These are phyloP conservation scores for Leucophenga montana DNA, from an alignment of 2,888 invertebrate species.

Conservation along the genomic window DNA sequence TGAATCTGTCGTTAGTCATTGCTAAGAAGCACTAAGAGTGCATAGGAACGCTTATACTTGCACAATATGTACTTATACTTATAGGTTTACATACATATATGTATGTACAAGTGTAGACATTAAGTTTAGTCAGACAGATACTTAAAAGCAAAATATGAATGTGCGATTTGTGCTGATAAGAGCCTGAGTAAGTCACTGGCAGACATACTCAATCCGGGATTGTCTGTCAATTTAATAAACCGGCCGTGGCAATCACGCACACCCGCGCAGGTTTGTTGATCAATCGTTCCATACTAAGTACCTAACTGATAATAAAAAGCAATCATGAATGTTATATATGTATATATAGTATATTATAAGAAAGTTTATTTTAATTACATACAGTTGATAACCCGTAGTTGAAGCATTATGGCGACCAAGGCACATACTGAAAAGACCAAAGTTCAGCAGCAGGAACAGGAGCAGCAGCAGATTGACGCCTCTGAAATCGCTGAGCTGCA, in stretches of 20 bases:
- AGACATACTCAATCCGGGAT: conserved; percentile 13
- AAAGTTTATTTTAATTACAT: too few species aligned
- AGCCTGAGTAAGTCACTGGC: background rate
- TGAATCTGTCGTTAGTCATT: conserved; percentile 57
- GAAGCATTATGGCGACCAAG: conserved; percentile 7
- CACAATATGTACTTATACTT: too few species aligned
- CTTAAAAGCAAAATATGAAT: conserved; percentile 3
- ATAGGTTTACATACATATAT: background rate
- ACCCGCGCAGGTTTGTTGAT: conserved; percentile 11
- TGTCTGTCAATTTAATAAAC: background rate
- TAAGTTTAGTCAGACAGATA: background rate
- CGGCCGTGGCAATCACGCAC: conserved; percentile 42
- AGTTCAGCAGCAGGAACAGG: conserved; percentile 47
- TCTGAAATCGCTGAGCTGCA: conserved; percentile 56
- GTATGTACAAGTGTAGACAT: background rate
- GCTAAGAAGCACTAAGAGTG: conserved; percentile 32
- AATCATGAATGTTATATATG: background rate
- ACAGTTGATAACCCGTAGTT: conserved; percentile 11
- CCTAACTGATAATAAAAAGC: background rate
- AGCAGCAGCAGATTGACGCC: conserved; percentile 46
- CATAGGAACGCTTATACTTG: background rate
- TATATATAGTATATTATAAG: too few species aligned
- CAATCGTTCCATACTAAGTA: background rate
- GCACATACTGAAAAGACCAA: conserved; percentile 25
- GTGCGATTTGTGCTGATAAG: conserved; percentile 17